Percentiles rank a stretch among this genome's conserved stretches.
phyloP scores from a whole-genome alignment of 2,113 vertebrate genomes.

The Sminthopsis crassicaudata region DNA sequence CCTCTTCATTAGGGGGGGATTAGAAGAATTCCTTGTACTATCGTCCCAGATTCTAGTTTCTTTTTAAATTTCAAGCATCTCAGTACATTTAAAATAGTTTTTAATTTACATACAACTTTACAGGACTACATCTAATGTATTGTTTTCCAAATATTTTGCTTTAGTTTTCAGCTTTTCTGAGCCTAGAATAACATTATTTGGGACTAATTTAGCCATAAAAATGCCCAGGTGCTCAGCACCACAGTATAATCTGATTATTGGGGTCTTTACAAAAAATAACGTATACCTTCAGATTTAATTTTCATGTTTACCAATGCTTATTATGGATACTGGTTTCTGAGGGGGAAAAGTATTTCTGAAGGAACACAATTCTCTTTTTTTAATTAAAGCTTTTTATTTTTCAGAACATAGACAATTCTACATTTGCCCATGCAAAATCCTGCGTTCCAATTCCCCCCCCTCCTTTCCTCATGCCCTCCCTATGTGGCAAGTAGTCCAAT shows the following conservation, averaged over 20 bases:
- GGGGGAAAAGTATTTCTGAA: background rate
- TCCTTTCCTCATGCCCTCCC: no score
- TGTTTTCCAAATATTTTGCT: background rate
- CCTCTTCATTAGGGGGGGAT: background rate
- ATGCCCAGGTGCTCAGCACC: background rate
- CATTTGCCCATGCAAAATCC: no score
- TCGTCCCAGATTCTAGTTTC: background rate
- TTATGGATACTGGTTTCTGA: background rate
- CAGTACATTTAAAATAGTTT: background rate
- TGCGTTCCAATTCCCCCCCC: no score
- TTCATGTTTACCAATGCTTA: background rate
- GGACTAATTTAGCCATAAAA: background rate
- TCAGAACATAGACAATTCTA: no score
- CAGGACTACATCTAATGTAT: background rate
- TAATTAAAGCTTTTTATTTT: no score
- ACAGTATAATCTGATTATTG: background rate
- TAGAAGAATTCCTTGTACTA: background rate
- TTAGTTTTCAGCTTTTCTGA: background rate
- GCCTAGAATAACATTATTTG: background rate
- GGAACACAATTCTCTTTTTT: background rate
- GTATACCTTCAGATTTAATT: background rate
- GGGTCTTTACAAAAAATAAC: background rate
- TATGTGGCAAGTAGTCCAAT: no score
- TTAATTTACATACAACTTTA: background rate
- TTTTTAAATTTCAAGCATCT: background rate